Base-by-base conservation (phyloP, 2,888 invertebrate genomes). In the Drosophila eohydei region DNA sequence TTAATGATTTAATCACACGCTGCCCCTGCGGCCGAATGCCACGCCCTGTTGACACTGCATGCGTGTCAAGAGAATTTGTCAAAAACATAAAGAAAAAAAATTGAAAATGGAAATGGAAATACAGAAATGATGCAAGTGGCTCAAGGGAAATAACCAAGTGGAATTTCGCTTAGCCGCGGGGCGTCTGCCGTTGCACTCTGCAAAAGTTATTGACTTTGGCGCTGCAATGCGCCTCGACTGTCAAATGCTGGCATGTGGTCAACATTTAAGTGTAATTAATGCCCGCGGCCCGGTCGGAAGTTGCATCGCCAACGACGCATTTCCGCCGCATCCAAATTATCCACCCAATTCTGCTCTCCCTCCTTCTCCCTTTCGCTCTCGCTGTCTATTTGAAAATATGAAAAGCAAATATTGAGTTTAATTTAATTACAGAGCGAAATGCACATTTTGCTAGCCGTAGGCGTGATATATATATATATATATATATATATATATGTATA, bases 191-290 rank as follows among this genome's bases (percentile, higher is more conserved):
- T 60, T 80, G 88, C 86, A 89, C 67, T 80, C 48, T 65, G 58
- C 72, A 64, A 68, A 58, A 69, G 65, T 78, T 88, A 74, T 85
- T 83, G 81, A 86, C 87, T 86, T 81, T 40, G 30, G 4, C 38
- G 11, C 4, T 75, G 56, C 72, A 54, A 2, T 32, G 50, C 46
- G 52, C 36, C 38, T 30, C 38, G 52, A 58, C 89, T 75, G 86
- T 56, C 88, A 91, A 92, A 92, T 92, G 90, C 87, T 91, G 88
- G 92, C 92, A 92, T 92, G 92, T 92, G 92, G 92, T 92, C 91
- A 92, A 89, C 83, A 89, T 90, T 91, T 92, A 91, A 92, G 92
- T 92, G 91, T 92, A 92, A 92, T 92, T 92, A 92, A 89, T 91
- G 92, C 92, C 92, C 73, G 73, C 74, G 91, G 92, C 91, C 65